These are phyloP conservation scores for Bucco capensis DNA, from an alignment of 2,113 vertebrate genomes.

Conservation along the genomic window DNA sequence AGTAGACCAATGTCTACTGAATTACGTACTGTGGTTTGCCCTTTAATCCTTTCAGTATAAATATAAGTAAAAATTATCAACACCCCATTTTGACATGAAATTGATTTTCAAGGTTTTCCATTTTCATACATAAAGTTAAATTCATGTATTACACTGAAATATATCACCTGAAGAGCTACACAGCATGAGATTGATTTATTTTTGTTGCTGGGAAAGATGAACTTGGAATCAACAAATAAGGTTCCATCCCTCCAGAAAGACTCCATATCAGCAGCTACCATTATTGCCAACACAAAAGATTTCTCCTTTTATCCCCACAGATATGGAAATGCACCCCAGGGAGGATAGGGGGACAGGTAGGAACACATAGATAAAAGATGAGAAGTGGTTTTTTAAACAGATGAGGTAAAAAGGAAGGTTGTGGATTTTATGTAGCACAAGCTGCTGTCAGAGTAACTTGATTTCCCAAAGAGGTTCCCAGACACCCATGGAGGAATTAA, in stretches of 20 bases:
- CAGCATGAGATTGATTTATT: constrained; percentile 46
- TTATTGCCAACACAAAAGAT: background rate
- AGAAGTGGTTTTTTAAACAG: background rate
- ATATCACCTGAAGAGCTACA: constrained; percentile 4
- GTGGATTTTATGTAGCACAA: background rate
- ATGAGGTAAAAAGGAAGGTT: background rate
- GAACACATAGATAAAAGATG: background rate
- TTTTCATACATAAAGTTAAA: constrained; percentile 21
- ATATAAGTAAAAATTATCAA: constrained; percentile 33
- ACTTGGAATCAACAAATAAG: constrained; percentile 16
- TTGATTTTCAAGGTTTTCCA: constrained; percentile 40
- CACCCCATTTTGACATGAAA: constrained; percentile 29
- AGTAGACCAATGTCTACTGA: background rate
- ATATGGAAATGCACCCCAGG: background rate
- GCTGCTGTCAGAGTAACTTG: background rate
- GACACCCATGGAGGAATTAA: background rate
- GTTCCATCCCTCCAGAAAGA: background rate
- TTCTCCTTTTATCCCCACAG: background rate
- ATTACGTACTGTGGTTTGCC: background rate
- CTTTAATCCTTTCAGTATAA: constrained; percentile 27
- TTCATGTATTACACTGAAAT: constrained; percentile 5
- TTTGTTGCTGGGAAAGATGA: constrained; percentile 34
- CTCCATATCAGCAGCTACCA: background rate
- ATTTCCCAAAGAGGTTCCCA: background rate
- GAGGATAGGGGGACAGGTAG: background rate